Evolutionary conservation across 2,888 invertebrate genomes (phyloP).

Genomic region (Lathronympha strigana): DNA sequence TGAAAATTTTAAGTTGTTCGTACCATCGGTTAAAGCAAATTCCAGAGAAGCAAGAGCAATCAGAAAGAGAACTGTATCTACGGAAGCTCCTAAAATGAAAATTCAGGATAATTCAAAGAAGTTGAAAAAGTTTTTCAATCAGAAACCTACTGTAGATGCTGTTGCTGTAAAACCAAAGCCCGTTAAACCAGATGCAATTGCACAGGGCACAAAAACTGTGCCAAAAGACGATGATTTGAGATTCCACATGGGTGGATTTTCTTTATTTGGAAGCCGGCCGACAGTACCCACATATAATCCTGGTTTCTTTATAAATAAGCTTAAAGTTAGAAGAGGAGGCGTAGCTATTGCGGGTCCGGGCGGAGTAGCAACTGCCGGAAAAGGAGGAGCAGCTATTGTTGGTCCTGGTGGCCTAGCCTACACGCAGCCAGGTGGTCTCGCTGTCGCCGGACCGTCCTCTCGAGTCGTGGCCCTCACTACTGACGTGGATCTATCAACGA

Average conservation of each 20-base stretch:
- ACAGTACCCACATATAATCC: conserved; percentile 69
- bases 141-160: conserved; percentile 51
- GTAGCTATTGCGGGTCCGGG: conserved; percentile 92
- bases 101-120: conserved; percentile 54
- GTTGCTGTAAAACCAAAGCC: conserved; percentile 58
- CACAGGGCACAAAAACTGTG: conserved; percentile 57
- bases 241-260: conserved; percentile 51
- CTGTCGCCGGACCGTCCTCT: conserved; percentile 90
- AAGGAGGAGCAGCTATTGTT: conserved; percentile 91
- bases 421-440: conserved; percentile 89
- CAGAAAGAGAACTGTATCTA: conserved; percentile 64
- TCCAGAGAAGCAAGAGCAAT: conserved; percentile 63
- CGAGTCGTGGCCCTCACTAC: conserved; percentile 88
- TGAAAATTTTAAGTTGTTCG: conserved; percentile 33
- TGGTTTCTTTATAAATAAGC: conserved; percentile 87
- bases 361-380: conserved; percentile 91
- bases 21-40: conserved; percentile 40
- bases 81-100: conserved; percentile 51
- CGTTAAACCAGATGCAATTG: conserved; percentile 46
- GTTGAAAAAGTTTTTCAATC: conserved; percentile 58
- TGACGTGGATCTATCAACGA: conserved; percentile 83
- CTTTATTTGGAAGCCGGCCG: conserved; percentile 61
- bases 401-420: conserved; percentile 91
- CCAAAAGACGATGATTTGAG: conserved; percentile 58
- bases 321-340: conserved; percentile 89